Conservation (phyloP, 2,113 vertebrate genomes). For the Oenanthe melanoleuca region DNA sequence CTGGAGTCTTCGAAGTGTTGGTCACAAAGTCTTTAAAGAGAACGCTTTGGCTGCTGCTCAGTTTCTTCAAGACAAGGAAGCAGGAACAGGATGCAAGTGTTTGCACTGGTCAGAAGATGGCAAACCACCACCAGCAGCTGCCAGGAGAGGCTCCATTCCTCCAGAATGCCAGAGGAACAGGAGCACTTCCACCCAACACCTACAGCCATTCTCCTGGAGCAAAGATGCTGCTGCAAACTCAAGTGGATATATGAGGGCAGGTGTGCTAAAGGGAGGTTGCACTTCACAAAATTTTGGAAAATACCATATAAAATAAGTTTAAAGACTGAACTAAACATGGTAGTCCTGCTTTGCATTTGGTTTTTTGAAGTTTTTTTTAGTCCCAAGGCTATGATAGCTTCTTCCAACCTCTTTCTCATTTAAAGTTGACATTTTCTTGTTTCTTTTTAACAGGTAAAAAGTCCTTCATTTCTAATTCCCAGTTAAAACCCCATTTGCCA, state of each 20-base stretch:
- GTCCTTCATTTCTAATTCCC: not conserved
- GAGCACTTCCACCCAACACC: not conserved
- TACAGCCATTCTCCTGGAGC: not conserved
- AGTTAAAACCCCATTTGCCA: not conserved
- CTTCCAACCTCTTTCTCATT: not conserved
- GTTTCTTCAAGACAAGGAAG: not conserved
- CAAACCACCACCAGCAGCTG: not conserved
- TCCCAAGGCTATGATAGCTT: not conserved
- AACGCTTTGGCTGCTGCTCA: not conserved
- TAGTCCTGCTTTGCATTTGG: not conserved
- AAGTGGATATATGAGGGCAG: rapidly evolving
- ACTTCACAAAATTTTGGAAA: not conserved
- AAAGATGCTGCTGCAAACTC: not conserved
- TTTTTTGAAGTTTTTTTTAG: not conserved
- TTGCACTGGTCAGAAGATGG: not conserved
- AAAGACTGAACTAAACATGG: not conserved
- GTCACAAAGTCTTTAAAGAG: not conserved
- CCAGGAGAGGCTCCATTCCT: not conserved
- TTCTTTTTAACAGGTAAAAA: not conserved
- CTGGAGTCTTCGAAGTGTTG: not conserved
- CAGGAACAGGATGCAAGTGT: not conserved
- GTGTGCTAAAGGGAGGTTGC: not conserved
- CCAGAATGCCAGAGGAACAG: rapidly evolving
- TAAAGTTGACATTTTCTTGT: not conserved
- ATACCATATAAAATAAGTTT: not conserved